Conservation (phyloP, 1,140 invertebrate genomes). For the Cyclina sinensis region DNA sequence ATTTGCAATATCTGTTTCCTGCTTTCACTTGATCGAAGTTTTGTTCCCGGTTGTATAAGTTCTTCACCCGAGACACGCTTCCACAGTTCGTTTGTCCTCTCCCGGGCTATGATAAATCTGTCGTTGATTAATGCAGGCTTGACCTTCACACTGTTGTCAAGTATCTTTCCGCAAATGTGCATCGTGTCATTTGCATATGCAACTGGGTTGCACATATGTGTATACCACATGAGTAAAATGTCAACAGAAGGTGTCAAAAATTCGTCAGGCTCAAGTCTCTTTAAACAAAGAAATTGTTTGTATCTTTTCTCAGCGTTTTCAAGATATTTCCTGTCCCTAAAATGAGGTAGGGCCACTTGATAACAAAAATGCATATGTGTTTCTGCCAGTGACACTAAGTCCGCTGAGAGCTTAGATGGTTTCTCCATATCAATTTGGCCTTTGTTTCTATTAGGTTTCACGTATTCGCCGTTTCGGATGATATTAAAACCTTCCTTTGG, state of each 20-base stretch:
- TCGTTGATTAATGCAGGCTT: slow-evolving; percentile 69
- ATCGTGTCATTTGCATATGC: slow-evolving; percentile 81
- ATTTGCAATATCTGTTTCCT: slow-evolving; percentile 24
- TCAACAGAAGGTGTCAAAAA: slow-evolving; percentile 87
- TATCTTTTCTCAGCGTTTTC: slow-evolving; percentile 85
- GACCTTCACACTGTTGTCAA: slow-evolving; percentile 85
- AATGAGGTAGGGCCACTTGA: slow-evolving; percentile 87
- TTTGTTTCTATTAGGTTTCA: slow-evolving; percentile 28
- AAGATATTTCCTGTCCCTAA: slow-evolving; percentile 83
- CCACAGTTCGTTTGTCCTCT: slow-evolving; percentile 47
- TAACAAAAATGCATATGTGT: slow-evolving; percentile 79
- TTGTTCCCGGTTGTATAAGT: slow-evolving; percentile 39
- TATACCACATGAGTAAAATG: slow-evolving; percentile 86
- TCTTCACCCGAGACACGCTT: slow-evolving; percentile 27
- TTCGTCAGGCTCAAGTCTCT: slow-evolving; percentile 82
- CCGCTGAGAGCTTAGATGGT: slow-evolving; percentile 79
- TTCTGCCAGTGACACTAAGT: slow-evolving; percentile 78
- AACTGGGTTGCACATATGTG: slow-evolving; percentile 85
- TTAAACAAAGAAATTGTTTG: slow-evolving; percentile 85
- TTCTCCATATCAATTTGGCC: slow-evolving; percentile 29
- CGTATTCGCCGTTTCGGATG: slow-evolving; percentile 48
- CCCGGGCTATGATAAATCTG: slow-evolving; percentile 27
- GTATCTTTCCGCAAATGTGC: slow-evolving; percentile 82
- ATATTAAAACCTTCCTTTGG: slow-evolving; percentile 50
- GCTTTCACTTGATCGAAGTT: slow-evolving; percentile 20